Base-by-base conservation (phyloP, 2,113 vertebrate species). In the Nerophis ophidion region DNA sequence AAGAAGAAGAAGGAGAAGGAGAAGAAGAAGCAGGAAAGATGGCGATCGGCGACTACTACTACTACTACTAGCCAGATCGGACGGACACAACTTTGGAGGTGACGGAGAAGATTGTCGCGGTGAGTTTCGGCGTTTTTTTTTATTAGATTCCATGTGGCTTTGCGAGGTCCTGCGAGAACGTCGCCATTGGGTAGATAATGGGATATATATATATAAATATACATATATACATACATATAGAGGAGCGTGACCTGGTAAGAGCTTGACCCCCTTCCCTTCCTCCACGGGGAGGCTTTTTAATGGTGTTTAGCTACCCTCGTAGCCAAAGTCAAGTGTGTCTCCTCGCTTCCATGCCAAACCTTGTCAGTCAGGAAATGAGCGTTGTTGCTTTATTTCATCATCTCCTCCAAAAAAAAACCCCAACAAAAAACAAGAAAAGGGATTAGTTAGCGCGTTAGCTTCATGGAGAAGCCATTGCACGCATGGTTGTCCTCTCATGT, bases 11-110 rank as follows among this genome's bases (percentile, higher is more conserved):
- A 93, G 91, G 17, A 40, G 52, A 10, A 38, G 76, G 86, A 88
- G 54, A 19, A 56, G 76, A 87, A 87, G 52, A 36, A 54, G 76
- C 87, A 88, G 91, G 93, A 92, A 97, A 96, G 94, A 97, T 96
- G 95, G 94, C 94, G 94, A 94, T 95, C 93, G 93, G 95, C 26
- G 3, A 26, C 92, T 94, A 96, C 93, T 94, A 95, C 26, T 26
- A 26, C 92, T 94, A 96, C 93, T 94, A 95, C 93, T 95, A 97
- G 93, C 94, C 90, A 92, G 93, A 93, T 91, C 92, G 92, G 92
- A 92, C 91, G 91, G 91, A 92, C 94, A 93, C 94, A 96, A 89
- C 86, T 90, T 89, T 88, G 76, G 75, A 82, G 86, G 85, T 86
- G 86, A 85, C 84, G 85, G 84, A 86, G 85, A 87, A 87, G 81